These are phyloP conservation scores for Falco novaeseelandiae DNA, from an alignment of 2,797 vertebrate species.

Conservation along the genomic window DNA sequence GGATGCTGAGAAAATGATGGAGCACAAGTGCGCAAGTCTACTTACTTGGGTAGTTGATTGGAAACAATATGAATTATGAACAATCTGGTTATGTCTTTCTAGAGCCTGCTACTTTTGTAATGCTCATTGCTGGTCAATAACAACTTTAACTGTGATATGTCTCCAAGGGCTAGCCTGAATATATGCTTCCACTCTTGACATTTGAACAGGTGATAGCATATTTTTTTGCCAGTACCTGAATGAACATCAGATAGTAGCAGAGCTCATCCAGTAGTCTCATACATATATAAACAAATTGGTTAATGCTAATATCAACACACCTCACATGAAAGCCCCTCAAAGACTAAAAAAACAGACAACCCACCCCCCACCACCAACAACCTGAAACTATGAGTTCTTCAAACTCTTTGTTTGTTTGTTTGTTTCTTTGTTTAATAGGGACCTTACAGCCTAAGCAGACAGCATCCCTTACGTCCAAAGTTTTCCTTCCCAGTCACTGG, in stretches of 20 bases:
- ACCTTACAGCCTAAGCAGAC: neutral
- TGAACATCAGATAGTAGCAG: neutral
- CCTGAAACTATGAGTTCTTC: neutral
- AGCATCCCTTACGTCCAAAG: neutral
- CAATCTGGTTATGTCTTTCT: neutral
- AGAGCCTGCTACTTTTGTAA: neutral
- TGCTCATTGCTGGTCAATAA: neutral
- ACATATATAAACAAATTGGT: neutral
- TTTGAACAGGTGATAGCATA: neutral
- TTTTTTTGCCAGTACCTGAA: neutral
- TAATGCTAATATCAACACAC: neutral
- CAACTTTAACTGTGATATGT: neutral
- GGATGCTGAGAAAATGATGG: neutral
- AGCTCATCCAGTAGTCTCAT: neutral
- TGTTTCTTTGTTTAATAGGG: neutral
- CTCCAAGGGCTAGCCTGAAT: neutral
- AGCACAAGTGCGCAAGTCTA: neutral
- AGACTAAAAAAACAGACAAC: fast-evolving
- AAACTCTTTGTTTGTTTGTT: neutral
- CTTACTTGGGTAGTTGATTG: neutral
- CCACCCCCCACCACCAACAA: neutral
- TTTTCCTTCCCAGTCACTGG: neutral
- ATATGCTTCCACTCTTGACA: neutral
- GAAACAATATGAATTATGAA: neutral
- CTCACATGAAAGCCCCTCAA: neutral